These are phyloP conservation scores for Aphelenchoides fujianensis DNA, from an alignment of 1,140 invertebrate species.

Conservation along the genomic window DNA sequence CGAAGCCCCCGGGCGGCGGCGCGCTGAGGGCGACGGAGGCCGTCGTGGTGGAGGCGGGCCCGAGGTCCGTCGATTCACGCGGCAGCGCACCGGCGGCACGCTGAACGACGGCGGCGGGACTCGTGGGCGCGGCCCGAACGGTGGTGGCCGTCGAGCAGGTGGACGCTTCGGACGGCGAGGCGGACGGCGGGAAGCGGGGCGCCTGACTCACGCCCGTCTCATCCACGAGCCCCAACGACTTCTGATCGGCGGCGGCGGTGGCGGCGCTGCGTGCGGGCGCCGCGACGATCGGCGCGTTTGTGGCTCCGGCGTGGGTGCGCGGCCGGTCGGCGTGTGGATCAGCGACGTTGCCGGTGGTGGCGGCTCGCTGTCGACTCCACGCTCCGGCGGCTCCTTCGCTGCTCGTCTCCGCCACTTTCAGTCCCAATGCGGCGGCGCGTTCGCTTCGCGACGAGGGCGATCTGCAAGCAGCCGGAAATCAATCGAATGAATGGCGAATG, in stretches of 20 bases:
- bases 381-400: no score
- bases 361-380: background rate
- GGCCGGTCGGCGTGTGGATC: constrained; percentile 5
- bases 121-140: background rate
- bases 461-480: background rate
- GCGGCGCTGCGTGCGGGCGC: background rate
- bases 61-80: background rate
- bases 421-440: background rate
- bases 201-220: no score
- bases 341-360: constrained; percentile 3
- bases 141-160: constrained; percentile 9
- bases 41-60: background rate
- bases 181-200: no score
- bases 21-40: background rate
- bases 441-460: constrained; percentile 1
- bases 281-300: background rate
- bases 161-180: constrained; percentile 9
- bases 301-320: background rate
- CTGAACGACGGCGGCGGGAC: background rate
- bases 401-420: background rate
- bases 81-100: background rate
- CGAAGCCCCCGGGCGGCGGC: no score
- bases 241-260: background rate
- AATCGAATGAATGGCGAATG: background rate
- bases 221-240: no score